phyloP scores from a whole-genome alignment of 2,797 vertebrate genomes.

The Enteromius radiatus region DNA sequence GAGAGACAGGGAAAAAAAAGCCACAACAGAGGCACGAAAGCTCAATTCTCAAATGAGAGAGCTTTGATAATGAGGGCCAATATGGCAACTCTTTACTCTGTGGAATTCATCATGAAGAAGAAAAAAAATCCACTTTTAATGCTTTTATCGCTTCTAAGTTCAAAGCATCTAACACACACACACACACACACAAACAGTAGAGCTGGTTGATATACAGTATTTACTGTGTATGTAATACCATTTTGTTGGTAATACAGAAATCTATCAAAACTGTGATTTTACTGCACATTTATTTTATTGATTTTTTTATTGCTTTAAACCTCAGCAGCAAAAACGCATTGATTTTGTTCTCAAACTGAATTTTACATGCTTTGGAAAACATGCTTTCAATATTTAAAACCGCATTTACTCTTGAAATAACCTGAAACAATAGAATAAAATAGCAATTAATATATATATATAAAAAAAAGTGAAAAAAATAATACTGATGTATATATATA shows the following conservation, averaged over 20 bases:
- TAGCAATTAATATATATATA: neutral
- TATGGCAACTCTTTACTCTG: slow-evolving; percentile 4
- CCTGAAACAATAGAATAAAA: neutral
- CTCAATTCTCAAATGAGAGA: slow-evolving; percentile 12
- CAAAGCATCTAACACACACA: neutral
- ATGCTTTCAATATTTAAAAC: neutral
- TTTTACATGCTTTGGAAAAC: neutral
- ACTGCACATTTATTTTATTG: neutral
- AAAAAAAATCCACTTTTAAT: neutral
- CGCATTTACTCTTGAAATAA: neutral
- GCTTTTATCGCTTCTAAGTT: neutral
- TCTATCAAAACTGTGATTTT: neutral
- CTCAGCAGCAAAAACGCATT: neutral
- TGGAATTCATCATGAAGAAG: neutral
- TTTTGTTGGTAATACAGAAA: neutral
- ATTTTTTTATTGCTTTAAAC: neutral
- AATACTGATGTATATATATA: neutral
- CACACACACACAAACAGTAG: neutral
- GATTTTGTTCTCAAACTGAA: neutral
- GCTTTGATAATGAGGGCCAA: slow-evolving; percentile 1
- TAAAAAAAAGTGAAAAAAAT: too few species aligned
- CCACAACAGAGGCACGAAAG: neutral
- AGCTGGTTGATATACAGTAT: neutral
- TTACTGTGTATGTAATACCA: neutral
- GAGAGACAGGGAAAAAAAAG: neutral